Conservation (phyloP, 1,140 invertebrate species). For the Popillia japonica region DNA sequence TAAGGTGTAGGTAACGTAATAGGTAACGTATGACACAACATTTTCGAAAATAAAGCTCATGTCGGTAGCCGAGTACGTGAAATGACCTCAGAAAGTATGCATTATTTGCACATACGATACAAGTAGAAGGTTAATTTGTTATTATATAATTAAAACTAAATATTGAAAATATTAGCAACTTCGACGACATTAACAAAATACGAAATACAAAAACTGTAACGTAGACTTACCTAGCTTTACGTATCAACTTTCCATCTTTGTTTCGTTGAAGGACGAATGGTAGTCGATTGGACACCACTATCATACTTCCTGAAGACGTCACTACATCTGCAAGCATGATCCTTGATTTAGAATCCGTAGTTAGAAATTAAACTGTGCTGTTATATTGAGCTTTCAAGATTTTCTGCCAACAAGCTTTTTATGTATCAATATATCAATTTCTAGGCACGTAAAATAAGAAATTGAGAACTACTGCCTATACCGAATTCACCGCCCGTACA, state of each 20-base stretch:
- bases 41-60: too few relatives aligned
- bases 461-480: constrained; percentile 28
- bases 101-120: too few relatives aligned
- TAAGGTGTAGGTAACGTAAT: too few relatives aligned
- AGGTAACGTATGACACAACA: too few relatives aligned
- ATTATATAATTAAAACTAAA: too few relatives aligned
- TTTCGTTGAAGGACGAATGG: constrained; percentile 85
- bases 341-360: neutral
- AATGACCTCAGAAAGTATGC: too few relatives aligned
- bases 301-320: constrained; percentile 74
- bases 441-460: neutral
- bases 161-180: too few relatives aligned
- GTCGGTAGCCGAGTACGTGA: too few relatives aligned
- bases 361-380: neutral
- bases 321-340: constrained; percentile 56
- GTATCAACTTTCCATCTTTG: constrained; percentile 73
- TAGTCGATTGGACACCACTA: constrained; percentile 89
- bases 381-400: neutral
- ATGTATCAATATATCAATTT: too few relatives aligned
- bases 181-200: too few relatives aligned
- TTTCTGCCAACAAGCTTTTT: neutral
- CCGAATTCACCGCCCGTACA: neutral
- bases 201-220: too few relatives aligned
- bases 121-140: too few relatives aligned
- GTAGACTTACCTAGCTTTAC: constrained; percentile 80